Conservation (phyloP, 2,113 vertebrate genomes). For the Noctilio leporinus region DNA sequence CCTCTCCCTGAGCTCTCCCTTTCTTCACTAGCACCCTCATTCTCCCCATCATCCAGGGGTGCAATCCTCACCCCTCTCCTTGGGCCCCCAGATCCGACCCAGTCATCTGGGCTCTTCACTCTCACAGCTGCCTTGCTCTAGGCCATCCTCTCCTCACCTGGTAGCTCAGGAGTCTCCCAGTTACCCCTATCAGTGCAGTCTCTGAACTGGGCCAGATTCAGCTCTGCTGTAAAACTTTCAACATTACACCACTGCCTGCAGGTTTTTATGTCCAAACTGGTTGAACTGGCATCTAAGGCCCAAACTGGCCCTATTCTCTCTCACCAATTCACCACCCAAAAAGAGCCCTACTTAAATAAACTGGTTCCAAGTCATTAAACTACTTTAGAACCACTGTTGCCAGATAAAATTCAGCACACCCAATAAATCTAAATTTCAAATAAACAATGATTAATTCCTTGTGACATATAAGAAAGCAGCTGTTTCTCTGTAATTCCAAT, state of each 20-base stretch:
- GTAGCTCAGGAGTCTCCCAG: neutral
- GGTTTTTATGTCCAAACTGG: slow-evolving; percentile 18
- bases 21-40: neutral
- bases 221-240: neutral
- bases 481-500: neutral
- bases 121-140: neutral
- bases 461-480: neutral
- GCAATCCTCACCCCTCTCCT: neutral
- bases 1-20: neutral
- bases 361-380: neutral
- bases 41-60: neutral
- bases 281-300: neutral
- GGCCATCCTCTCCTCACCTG: neutral
- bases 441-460: neutral
- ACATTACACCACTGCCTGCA: neutral
- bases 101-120: neutral
- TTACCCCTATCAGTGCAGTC: neutral
- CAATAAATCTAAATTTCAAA: slow-evolving; percentile 19
- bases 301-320: neutral
- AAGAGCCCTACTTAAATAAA: neutral
- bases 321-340: neutral
- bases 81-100: neutral
- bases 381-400: neutral
- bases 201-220: neutral
- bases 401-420: neutral